Evolutionary conservation across 1,140 invertebrate species (phyloP), one percentile per base, ranked within the genome.

Genomic region (Drusus annulatus): DNA sequence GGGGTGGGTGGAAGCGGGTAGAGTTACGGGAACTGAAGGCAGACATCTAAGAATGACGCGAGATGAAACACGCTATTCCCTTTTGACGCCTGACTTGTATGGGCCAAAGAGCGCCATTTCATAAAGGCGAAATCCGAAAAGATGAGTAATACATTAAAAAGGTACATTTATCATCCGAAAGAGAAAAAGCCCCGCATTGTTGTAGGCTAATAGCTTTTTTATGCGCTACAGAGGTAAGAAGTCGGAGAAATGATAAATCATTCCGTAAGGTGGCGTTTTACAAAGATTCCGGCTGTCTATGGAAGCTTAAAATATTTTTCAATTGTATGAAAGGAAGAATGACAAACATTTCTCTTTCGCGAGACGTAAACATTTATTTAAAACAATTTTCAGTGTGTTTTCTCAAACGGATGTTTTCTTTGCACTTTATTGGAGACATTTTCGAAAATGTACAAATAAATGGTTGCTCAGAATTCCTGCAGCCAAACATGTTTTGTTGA

Each of bases 91-190:
- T 21, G 23, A 25, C 50, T 56, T 74, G 69, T 56, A 74, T 54
- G 51, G 21, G 19, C 50, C 50, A 56, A 74, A 74, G 69, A 25
- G 50, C 51, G 13, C 50, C 52, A 25, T 74, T 74, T 74, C 51
- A 74, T 74, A 74, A 74, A 74, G 21, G 69, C 17, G 69, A 74
- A 74, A 74, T 74, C 69, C 52, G 58, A 77, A 78, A 77, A 78
- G 76, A 78, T 68, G 76, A 78, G 63, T 78, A 78, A 68, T 69
- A 68, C 60, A 78, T 78, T 78, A 69, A 69, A 78, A 78, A 62
- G 51, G 51, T 65, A 78, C 76, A 78, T 78, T 78, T 78, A 78
- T 78, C 76, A 78, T 69, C 21, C 28, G 63, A 69, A 78, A 28
- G 63, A 78, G 60, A 69, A 78, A 78, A 78, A 63, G 74, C 54